phyloP scores from a whole-genome alignment of 2,797 vertebrate genomes.

The Alauda arvensis region DNA sequence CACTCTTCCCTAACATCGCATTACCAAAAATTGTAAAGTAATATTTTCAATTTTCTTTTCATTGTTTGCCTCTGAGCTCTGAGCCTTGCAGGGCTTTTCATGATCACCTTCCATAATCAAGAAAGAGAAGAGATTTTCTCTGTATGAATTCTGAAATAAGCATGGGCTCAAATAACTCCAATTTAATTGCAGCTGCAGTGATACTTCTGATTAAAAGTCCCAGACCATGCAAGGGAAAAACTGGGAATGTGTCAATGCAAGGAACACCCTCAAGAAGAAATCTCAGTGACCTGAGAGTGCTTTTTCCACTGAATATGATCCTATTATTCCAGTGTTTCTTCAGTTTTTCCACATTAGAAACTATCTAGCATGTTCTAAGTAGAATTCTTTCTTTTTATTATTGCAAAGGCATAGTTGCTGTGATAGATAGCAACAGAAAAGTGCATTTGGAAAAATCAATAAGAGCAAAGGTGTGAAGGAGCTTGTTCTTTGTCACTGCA shows the following conservation, averaged over 20 bases:
- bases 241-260: neutral
- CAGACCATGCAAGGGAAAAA: neutral
- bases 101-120: neutral
- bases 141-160: neutral
- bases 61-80: neutral
- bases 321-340: neutral
- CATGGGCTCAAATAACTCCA: neutral
- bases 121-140: neutral
- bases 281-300: neutral
- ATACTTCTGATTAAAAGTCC: neutral
- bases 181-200: neutral
- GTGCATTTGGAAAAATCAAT: slow-evolving; percentile 13
- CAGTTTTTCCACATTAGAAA: neutral
- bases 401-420: neutral
- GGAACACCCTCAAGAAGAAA: neutral
- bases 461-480: slow-evolving; percentile 20
- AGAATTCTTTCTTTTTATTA: neutral
- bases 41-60: neutral
- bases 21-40: neutral
- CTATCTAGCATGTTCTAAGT: neutral
- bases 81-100: neutral
- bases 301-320: neutral
- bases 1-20: neutral
- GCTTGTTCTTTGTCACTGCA: neutral
- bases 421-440: neutral